phyloP scores from a whole-genome alignment of 2,113 vertebrate species.

The Vidua macroura region DNA sequence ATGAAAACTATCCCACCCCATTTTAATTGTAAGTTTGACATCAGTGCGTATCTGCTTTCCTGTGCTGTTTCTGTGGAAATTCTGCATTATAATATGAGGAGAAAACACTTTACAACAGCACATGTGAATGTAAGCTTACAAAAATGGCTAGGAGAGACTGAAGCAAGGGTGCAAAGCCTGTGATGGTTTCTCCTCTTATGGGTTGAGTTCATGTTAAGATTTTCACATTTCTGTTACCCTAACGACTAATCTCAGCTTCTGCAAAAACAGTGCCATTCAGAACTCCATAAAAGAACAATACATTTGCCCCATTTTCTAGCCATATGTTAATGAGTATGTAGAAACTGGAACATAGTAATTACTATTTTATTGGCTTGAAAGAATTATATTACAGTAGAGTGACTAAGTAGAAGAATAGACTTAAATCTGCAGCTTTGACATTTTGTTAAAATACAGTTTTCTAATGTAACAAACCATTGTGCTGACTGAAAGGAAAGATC shows the following conservation, averaged over 20 bases:
- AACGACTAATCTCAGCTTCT: background rate
- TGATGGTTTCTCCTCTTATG: background rate
- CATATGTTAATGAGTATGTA: background rate
- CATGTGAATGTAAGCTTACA: background rate
- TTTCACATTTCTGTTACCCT: background rate
- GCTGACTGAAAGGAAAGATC: background rate
- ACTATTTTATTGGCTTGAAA: background rate
- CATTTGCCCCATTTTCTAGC: background rate
- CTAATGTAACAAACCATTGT: background rate
- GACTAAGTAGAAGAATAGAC: background rate
- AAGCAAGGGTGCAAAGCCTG: background rate
- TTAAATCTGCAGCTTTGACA: background rate
- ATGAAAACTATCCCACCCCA: background rate
- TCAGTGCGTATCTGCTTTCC: background rate
- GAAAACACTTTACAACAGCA: background rate
- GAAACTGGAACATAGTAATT: background rate
- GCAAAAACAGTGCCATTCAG: background rate
- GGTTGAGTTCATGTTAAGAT: background rate
- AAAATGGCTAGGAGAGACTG: background rate
- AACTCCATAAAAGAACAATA: background rate
- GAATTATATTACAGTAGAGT: background rate
- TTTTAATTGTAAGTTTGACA: conserved; percentile 12
- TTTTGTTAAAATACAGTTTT: background rate
- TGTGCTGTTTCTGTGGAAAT: background rate
- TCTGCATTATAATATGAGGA: background rate